Base-by-base conservation (phyloP, 2,888 invertebrate genomes). In the Morpho achilles region DNA sequence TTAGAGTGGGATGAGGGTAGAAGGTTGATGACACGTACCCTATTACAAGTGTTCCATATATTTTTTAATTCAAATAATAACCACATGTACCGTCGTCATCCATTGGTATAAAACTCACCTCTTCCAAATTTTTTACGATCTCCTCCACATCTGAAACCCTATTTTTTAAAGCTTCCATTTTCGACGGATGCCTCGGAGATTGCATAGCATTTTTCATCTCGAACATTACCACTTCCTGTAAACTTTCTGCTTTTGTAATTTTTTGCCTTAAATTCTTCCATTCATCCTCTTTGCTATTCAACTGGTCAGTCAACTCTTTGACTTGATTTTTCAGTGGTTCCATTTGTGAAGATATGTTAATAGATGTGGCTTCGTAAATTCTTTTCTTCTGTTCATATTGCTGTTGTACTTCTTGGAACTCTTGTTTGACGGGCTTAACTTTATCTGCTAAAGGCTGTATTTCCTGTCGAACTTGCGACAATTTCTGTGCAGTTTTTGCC, bases 331-430 rank as follows among this genome's bases (percentile, higher is more conserved):
- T 92, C 22, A 93, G 71, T 62, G 92, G 92, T 62, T 92, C 92
- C 84, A 92, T 87, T 79, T 92, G 91, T 1, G 91, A 89, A 9
- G 87, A 85, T 66, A 91, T 87, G 69, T 91, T 91, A 67, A 90
- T 90, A 39, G 93, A 91, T 56, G 93, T 92, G 4, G 94, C 92
- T 75, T 95, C 94, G 74, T 94, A 95, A 32, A 92, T 79, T 64
- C 91, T 77, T 77, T 95, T 95, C 82, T 93, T 93, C 69, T 94
- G 93, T 67, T 95, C 94, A 75, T 93, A 94, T 67, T 93, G 93
- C 68, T 92, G 92, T 65, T 93, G 92, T 44, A 94, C 74, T 61
- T 93, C 91, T 84, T 94, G 92, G 52, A 91, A 92, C 69, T 93
- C 92, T 65, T 95, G 92, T 66, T 95, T 91, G 55, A 95, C 80